Base-by-base conservation (phyloP, 2,113 vertebrate genomes). In the Stercorarius parasiticus region DNA sequence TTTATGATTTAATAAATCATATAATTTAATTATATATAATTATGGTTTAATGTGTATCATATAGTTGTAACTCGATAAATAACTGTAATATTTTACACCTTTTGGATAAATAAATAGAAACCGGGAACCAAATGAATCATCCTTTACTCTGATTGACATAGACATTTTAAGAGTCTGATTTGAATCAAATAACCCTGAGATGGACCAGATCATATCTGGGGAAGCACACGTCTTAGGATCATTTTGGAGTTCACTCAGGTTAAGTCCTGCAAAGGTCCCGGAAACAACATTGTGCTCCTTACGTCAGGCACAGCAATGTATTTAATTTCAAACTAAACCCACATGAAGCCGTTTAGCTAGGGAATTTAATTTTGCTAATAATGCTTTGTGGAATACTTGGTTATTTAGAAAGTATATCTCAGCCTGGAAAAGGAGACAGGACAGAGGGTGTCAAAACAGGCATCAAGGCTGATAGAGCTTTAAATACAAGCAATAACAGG, bases 141-240 rank as follows among this genome's bases (percentile, higher is more conserved):
- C 11, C 6, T 86, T 69, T 88, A 40, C 32, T 77, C 25, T 45
- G 61, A 80, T 50, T 42, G 70, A 69, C 8, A 36, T 6, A 55
- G 27, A 50, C 17, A 29, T 67, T 14, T 66, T 59, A 72, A 81
- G 29, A 88, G 19, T n/a, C 32, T 56, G 25, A 22, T 49, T 6
- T 13, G 10, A 87, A 80, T 29, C 25, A 49, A 1, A 1, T 23
- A 62, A 56, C 7, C 15, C 22, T 45, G 27, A 65, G 19, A 49
- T 0, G 1, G 38, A 65, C 9, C 25, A 85, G 56, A 45, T 0
- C 2, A 36, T 34, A 58, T 15, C 7, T 61, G 36, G 21, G 29
- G 62, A 81, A 95, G 47, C 19, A 52, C 27, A 58, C 1, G 5
- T 32, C 17, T 81, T 47, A n/a, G n/a, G n/a, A n/a, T n/a, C n/a